Evolutionary conservation across 2,113 vertebrate genomes (phyloP).

Genomic region (Pan paniscus): DNA sequence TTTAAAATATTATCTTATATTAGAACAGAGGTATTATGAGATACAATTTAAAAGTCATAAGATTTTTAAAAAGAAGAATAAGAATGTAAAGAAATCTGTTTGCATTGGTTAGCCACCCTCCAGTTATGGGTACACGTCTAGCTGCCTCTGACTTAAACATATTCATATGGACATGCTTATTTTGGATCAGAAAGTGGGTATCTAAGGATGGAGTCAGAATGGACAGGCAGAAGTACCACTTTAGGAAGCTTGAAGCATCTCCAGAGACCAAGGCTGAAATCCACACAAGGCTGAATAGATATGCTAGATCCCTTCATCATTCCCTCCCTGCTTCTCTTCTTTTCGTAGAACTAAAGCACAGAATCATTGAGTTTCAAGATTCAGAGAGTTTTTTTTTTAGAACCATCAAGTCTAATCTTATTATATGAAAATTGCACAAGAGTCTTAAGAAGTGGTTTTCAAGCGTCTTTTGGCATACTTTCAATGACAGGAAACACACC

Average conservation of each 20-base stretch:
- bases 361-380: not conserved
- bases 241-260: not conserved
- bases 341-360: not conserved
- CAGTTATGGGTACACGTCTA: not conserved
- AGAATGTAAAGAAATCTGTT: not conserved
- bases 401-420: not conserved
- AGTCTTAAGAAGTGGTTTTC: constrained; percentile 5
- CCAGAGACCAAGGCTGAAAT: not conserved
- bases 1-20: constrained; percentile 40
- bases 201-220: not conserved
- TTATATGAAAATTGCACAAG: not conserved
- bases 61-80: not conserved
- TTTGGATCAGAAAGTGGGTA: not conserved
- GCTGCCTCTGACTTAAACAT: not conserved
- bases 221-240: not conserved
- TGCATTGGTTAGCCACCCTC: not conserved
- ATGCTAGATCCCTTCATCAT: not conserved
- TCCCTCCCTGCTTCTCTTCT: not conserved
- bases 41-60: not conserved
- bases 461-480: not conserved
- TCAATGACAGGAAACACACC: not conserved
- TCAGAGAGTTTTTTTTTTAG: not conserved
- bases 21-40: not conserved
- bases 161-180: not conserved
- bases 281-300: not conserved